Conservation (phyloP, 2,888 invertebrate genomes). For the Aricia artaxerxes region DNA sequence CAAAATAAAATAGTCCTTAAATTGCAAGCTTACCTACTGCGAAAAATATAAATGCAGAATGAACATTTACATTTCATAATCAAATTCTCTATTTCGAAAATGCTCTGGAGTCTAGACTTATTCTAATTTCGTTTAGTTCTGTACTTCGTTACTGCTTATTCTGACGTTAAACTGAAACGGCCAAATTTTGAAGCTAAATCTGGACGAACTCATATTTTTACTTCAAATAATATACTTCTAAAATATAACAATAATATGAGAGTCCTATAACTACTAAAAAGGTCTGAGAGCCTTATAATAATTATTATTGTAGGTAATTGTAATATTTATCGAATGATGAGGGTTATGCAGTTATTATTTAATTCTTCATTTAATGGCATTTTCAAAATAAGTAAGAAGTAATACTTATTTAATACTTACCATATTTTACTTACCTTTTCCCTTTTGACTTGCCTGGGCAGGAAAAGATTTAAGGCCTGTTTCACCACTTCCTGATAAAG, state of each 20-base stretch:
- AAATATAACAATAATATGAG: not conserved
- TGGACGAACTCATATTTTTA: not conserved
- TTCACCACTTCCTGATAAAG: no score
- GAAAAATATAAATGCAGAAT: not conserved
- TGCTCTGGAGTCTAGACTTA: not conserved
- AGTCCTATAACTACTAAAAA: not conserved
- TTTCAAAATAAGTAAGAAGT: no score
- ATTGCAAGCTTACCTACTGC: not conserved
- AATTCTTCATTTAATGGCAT: not conserved
- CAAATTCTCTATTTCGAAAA: not conserved
- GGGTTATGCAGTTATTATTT: no score
- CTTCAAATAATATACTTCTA: not conserved
- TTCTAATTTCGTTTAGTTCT: not conserved
- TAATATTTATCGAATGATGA: no score
- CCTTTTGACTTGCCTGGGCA: no score
- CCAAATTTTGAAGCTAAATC: not conserved
- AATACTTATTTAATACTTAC: no score
- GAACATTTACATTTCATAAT: not conserved
- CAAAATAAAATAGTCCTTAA: not conserved
- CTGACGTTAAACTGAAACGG: not conserved
- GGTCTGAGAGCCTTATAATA: no score
- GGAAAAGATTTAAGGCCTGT: no score
- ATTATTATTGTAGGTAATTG: no score
- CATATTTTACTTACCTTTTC: no score
- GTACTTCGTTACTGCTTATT: not conserved